Evolutionary conservation across 2,888 invertebrate genomes (phyloP), one percentile per base, ranked within the genome.

Genomic region (Leptinotarsa peninsularis): DNA sequence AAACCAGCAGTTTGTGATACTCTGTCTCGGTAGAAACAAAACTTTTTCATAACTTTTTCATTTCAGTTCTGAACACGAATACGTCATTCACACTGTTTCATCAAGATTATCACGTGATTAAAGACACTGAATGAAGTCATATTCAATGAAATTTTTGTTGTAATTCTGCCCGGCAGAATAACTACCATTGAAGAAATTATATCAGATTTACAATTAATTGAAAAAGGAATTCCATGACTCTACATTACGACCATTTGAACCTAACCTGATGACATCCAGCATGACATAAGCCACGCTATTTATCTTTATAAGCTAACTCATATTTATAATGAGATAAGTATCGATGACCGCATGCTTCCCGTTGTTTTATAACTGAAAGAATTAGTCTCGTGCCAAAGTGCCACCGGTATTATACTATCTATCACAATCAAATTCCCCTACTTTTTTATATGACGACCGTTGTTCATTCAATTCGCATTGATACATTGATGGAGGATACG

Each of bases 221-320:
- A n/a, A 33, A 33, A 63, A 63, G 67, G 63, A 69, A 54, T 74
- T 74, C 43, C 70, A 70, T 67, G 66, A 63, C 67, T 49, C 54
- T 43, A 15, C 49, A 27, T 66, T 71, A 68, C 67, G 72, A 43
- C 63, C 33, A 18, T 63, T 63, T 63, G 63, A 58, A 70, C 70
- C 49, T 18, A 70, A 70, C 70, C 70, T 70, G 60, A 58, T 49
- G 56, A 58, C 68, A 33, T 54, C 68, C 68, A 68, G 80, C 82
- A 85, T 87, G 87, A 88, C 87, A 87, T 87, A 87, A 88, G 87
- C 86, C 84, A 58, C 85, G 86, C 86, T 86, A 87, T 87, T 87
- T 87, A 86, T 87, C 86, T 86, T 85, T 85, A 87, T 87, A 85
- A 87, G 85, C 86, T 87, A 87, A 87, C 87, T 86, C 86, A 86